Base-by-base conservation (phyloP, 2,888 invertebrate species). In the Tridacna gigas region DNA sequence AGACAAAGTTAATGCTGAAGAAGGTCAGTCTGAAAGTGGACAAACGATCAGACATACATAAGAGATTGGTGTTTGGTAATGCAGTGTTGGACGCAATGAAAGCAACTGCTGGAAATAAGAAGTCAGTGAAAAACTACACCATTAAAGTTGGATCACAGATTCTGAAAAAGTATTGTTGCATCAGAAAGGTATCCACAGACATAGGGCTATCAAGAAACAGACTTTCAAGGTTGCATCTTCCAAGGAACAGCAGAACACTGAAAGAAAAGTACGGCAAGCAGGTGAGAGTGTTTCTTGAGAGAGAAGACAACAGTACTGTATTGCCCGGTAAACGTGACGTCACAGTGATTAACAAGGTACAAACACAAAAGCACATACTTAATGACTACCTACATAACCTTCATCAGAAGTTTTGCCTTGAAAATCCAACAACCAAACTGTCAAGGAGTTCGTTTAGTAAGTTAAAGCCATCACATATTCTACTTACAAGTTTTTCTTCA, bases 311-410 rank as follows among this genome's bases (percentile, higher is more conserved):
- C 0, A 37, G 37, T 20, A 61, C 60, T 26, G 5, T 15, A 26
- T n/a, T 74, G 1, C 74, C 60, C 0, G 56, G 60, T 28, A 60
- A 74, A 22, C 12, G 20, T 26, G 74, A 74, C 18, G 28, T 51
- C 4, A 60, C 18, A 20, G 25, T 3, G 56, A 12, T 7, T 2
- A 60, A 60, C 28, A 74, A 56, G 20, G 74, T 7, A 37, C 2
- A 3, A 25, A 7, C 2, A 9, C 80, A 80, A 47, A 83, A 77
- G 61, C 25, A 37, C 18, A 51, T 83, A 22, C 28, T 80, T 15
- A 77, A 65, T 51, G 83, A 83, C n/a, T 83, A 48, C n/a, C 11
- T 48, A 2, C 75, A 75, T 13, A 78, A 84, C 51, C 25, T 79
- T 0, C 45, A 79, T 60, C 61, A 61, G 12, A 84, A 84, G 28